phyloP scores from a whole-genome alignment of 2,113 vertebrate genomes.

The Cyprinodon variegatus region DNA sequence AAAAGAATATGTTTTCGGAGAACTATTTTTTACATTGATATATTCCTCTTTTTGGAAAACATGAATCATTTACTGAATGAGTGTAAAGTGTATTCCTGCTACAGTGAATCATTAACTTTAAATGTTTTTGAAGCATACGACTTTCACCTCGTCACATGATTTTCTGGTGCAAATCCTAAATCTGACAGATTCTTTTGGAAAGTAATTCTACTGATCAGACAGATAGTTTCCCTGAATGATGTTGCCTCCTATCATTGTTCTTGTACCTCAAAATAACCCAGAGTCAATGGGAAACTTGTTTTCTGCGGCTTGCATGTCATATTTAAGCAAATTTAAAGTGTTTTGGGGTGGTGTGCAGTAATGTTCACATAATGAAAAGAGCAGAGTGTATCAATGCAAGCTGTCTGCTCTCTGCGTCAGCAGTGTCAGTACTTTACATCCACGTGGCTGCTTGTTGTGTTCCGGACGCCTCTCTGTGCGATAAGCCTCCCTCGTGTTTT shows the following conservation, averaged over 20 bases:
- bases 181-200: too few species aligned
- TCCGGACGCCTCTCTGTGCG: slow-evolving; percentile 28
- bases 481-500: slow-evolving; percentile 65
- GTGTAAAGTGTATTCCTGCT: not conserved
- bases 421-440: slow-evolving; percentile 9
- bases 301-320: not conserved
- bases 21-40: not conserved
- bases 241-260: too few species aligned
- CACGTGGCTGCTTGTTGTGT: slow-evolving; percentile 44
- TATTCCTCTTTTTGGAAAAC: not conserved
- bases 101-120: not conserved
- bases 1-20: not conserved
- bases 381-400: not conserved
- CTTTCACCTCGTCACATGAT: not conserved
- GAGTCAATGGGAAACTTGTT: too few species aligned
- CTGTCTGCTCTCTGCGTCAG: slow-evolving; percentile 14
- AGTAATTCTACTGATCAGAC: too few species aligned
- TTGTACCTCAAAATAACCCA: too few species aligned
- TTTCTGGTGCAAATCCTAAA: not conserved
- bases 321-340: not conserved
- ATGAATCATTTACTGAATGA: not conserved
- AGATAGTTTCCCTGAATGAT: not conserved
- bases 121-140: not conserved
- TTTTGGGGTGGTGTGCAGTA: not conserved
- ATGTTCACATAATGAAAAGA: not conserved